Evolutionary conservation across 2,113 vertebrate species (phyloP), one percentile per base, ranked within the genome.

Genomic region (Prinia subflava): DNA sequence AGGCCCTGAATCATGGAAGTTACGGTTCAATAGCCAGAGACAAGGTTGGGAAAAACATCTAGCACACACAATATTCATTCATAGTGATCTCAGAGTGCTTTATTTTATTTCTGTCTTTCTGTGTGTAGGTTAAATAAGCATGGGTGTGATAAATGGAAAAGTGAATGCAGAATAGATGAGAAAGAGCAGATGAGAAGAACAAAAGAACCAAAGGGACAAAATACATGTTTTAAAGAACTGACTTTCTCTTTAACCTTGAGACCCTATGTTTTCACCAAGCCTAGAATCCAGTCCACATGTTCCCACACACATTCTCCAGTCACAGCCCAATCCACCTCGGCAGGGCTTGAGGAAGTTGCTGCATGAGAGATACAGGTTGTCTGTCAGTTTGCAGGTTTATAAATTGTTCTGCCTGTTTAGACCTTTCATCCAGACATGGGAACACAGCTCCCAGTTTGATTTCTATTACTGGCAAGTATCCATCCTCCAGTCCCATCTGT

Each of bases 381-480:
- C 71, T 70, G 67, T 77, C 50, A 88, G 27, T 71, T 57, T 63
- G 30, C 42, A 92, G 50, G 67, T 96, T 91, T 69, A 3, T 49
- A 92, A 77, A 81, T 83, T 89, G 46, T 55, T 90, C 85, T 77
- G 39, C 50, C 30, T 86, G 59, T 81, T 90, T 70, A 65, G 50
- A 64, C 55, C 68, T 92, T 93, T 83, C 56, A 67, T 74, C 13
- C 55, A 90, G 76, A 39, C 68, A 77, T 24, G 59, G 59, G 23
- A 94, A 69, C 55, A 88, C 33, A 83, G 42, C 7, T 90, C 25
- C 47, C 44, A 57, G 62, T 89, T 90, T 92, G 67, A 90, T 86
- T 93, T 90, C 79, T 94, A 10, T 70, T 88, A 69, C 79, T 96
- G 95, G 95, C 83, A 90, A 74, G 39, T 92, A 81, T 83, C 83